A percentile compares a stretch with the other conserved stretches of the same genome.
Evolutionary conservation across 1,140 invertebrate genomes (phyloP).

Genomic region (Cydia strobilella): DNA sequence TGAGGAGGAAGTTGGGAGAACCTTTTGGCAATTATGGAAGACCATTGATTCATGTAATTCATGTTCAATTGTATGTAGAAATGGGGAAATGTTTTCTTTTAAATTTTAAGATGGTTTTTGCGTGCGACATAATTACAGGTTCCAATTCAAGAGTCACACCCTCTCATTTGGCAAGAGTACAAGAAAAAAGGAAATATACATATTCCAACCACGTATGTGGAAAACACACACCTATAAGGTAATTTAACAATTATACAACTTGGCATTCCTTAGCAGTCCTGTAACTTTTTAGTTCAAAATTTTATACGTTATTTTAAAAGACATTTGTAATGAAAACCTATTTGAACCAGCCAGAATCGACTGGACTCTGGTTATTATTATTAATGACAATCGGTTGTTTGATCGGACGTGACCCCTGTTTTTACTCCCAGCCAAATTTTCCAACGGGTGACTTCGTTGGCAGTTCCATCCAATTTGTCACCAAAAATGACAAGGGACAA

Average conservation of each 20-base stretch:
- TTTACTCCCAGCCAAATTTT: not conserved
- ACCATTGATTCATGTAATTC: not conserved
- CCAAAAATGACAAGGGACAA: not conserved
- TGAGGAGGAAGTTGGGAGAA: not conserved
- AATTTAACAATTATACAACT: not conserved
- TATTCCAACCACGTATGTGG: not conserved
- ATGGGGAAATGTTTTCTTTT: not conserved
- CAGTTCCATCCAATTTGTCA: constrained; percentile 1
- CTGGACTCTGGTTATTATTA: not conserved
- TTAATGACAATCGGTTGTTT: not conserved
- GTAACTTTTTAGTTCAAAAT: too few species aligned
- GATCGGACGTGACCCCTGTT: not conserved
- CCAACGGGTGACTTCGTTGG: constrained; percentile 5
- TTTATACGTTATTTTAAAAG: not conserved
- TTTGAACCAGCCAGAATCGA: not conserved
- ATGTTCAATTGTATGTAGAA: too few species aligned
- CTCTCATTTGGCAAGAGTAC: constrained; percentile 3
- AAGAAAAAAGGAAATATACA: not conserved
- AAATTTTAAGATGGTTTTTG: not conserved
- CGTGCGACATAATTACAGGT: not conserved
- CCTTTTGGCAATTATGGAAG: not conserved
- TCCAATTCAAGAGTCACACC: not conserved
- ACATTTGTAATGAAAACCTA: not conserved
- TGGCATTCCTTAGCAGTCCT: not conserved
- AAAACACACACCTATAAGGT: not conserved